These are phyloP conservation scores for Oxytorus armatus DNA, from an alignment of 2,888 invertebrate genomes.

Conservation along the genomic window DNA sequence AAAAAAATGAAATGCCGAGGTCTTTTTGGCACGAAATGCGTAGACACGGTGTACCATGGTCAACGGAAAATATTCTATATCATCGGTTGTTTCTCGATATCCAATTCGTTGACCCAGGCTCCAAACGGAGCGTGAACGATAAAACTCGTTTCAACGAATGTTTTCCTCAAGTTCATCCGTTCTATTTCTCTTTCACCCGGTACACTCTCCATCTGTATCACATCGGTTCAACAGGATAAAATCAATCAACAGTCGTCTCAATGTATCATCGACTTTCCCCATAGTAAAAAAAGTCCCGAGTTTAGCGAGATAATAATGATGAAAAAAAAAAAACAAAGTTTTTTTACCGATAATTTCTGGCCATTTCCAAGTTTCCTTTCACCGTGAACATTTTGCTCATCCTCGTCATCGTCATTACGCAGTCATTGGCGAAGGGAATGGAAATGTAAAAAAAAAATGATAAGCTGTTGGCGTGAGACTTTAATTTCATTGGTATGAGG, in stretches of 20 bases:
- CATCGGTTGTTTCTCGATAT: slow-evolving; percentile 35
- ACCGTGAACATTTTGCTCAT: not conserved
- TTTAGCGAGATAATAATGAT: no score
- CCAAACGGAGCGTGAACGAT: slow-evolving; percentile 76
- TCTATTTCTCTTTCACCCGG: slow-evolving; percentile 46
- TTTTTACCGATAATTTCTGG: not conserved
- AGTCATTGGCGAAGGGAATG: not conserved
- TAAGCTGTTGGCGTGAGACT: slow-evolving; percentile 31
- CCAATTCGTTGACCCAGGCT: slow-evolving; percentile 66
- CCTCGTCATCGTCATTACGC: not conserved
- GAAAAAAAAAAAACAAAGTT: no score
- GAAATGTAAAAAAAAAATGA: not conserved
- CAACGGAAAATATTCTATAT: slow-evolving; percentile 36
- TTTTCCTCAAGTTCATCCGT: slow-evolving; percentile 3
- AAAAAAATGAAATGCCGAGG: not conserved
- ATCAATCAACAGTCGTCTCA: slow-evolving; percentile 1
- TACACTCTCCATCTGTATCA: not conserved
- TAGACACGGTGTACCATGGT: slow-evolving; percentile 25
- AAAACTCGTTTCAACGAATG: slow-evolving; percentile 68
- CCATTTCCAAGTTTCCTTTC: not conserved
- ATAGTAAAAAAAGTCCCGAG: no score
- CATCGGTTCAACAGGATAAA: slow-evolving; percentile 2
- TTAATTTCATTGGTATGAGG: slow-evolving; percentile 57
- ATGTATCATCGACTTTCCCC: not conserved
- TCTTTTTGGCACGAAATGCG: slow-evolving; percentile 7